phyloP scores from a whole-genome alignment of 1,140 invertebrate species.

The Paraescarpia echinospica region DNA sequence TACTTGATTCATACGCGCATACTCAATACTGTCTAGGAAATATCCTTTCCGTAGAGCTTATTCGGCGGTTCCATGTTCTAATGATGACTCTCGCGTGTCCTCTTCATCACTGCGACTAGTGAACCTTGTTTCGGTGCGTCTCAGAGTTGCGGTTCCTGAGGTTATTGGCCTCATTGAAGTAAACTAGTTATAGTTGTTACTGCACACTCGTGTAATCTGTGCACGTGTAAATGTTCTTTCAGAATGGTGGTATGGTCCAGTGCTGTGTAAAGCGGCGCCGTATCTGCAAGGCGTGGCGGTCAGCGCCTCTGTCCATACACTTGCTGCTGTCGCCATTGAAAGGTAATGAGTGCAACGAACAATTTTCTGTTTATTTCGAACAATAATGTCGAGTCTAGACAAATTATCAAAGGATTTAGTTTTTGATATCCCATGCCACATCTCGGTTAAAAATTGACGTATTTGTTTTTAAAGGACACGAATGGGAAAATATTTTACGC shows the following conservation, averaged over 20 bases:
- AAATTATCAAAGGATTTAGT: background rate
- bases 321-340: slow-evolving; percentile 90
- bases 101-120: too few relatives aligned
- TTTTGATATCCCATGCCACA: background rate
- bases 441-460: background rate
- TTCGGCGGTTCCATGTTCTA: too few relatives aligned
- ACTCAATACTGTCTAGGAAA: too few relatives aligned
- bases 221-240: slow-evolving; percentile 42
- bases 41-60: too few relatives aligned
- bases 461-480: background rate
- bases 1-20: too few relatives aligned
- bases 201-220: too few relatives aligned
- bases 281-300: slow-evolving; percentile 93
- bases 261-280: slow-evolving; percentile 91
- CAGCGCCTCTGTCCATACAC: slow-evolving; percentile 88
- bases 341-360: slow-evolving; percentile 65
- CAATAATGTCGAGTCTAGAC: background rate
- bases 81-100: too few relatives aligned
- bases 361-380: background rate
- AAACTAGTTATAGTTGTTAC: too few relatives aligned
- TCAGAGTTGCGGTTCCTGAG: too few relatives aligned
- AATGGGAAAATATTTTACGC: background rate
- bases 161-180: too few relatives aligned
- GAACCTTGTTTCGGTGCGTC: too few relatives aligned
- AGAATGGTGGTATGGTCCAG: slow-evolving; percentile 91